Percentiles rank a stretch among this genome's conserved stretches.
Conservation (phyloP, 1,140 invertebrate species). For the Aporrectodea caliginosa region DNA sequence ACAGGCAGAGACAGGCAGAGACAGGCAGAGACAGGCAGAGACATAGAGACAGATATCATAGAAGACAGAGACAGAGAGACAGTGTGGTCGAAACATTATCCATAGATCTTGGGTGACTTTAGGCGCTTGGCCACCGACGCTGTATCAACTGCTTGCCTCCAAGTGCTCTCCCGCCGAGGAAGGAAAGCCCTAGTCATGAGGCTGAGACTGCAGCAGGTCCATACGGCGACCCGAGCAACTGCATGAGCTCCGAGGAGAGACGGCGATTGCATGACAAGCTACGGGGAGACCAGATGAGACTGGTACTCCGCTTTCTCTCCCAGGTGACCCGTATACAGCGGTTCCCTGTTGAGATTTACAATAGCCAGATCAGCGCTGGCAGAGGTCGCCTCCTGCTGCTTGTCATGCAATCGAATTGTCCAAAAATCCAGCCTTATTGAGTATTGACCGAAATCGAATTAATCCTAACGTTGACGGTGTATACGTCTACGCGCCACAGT, state of each 20-base stretch:
- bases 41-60: background rate
- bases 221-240: too few relatives aligned
- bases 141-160: too few relatives aligned
- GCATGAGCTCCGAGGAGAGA: too few relatives aligned
- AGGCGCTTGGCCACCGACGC: too few relatives aligned
- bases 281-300: background rate
- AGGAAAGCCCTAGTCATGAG: too few relatives aligned
- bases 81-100: too few relatives aligned
- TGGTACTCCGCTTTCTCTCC: background rate
- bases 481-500: background rate
- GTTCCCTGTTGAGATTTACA: background rate
- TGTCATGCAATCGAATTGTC: background rate
- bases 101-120: too few relatives aligned
- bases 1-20: background rate
- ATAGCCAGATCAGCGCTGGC: background rate
- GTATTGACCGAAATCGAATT: background rate
- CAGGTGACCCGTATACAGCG: background rate
- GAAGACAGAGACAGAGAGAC: too few relatives aligned
- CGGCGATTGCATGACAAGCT: background rate
- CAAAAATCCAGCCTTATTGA: background rate
- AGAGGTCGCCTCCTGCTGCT: too few relatives aligned
- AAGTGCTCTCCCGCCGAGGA: too few relatives aligned
- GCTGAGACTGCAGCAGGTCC: too few relatives aligned
- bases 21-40: background rate
- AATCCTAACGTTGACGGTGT: background rate